Conservation (phyloP, 92 coral and sea anemone species). For the Umimayanthus kanabou region DNA sequence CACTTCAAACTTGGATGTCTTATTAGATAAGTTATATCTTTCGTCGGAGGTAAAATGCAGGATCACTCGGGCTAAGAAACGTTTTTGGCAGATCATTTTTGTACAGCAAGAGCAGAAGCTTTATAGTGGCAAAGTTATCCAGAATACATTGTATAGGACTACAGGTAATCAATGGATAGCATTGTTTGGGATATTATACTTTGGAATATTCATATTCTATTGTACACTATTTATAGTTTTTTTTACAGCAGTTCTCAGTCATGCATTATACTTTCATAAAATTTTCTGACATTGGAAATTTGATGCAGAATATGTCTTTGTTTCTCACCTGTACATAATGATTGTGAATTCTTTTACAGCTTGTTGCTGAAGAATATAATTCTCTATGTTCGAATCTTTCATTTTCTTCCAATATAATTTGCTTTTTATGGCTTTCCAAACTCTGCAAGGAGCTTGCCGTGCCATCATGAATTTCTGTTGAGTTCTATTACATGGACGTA, state of each 20-base stretch:
- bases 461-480: neutral
- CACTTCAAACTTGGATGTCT: neutral
- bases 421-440: neutral
- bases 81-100: neutral
- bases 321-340: neutral
- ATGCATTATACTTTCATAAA: neutral
- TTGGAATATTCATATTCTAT: neutral
- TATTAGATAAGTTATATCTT: neutral
- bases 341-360: neutral
- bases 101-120: neutral
- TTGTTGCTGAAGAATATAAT: neutral
- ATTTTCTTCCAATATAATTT: neutral
- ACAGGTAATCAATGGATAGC: neutral
- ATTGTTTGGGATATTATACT: neutral
- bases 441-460: neutral
- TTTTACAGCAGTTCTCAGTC: conserved; percentile 9
- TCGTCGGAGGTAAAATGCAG: neutral
- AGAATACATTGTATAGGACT: neutral
- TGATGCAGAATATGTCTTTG: neutral
- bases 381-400: neutral
- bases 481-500: neutral
- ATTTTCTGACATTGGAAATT: conserved; percentile 4
- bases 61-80: neutral
- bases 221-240: conserved; percentile 35
- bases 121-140: neutral